Percentiles rank a stretch among this genome's conserved stretches.
These are phyloP conservation scores for Neopelma chrysocephalum DNA, from an alignment of 2,797 vertebrate species.

Conservation along the genomic window DNA sequence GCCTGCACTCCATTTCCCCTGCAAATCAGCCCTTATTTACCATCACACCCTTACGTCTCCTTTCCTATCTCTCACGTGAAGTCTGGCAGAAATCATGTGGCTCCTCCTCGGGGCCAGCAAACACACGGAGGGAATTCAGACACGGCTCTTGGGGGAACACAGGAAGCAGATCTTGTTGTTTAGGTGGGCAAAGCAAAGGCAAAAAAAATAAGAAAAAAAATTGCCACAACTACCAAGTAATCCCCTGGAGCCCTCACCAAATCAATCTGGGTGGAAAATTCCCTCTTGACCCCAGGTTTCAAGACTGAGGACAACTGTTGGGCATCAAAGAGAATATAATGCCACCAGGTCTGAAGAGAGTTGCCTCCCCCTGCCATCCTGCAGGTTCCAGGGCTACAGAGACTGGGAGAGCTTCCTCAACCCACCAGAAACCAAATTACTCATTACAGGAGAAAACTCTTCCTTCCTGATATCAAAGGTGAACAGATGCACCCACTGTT, in stretches of 20 bases:
- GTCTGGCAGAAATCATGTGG: not conserved
- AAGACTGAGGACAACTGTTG: not conserved
- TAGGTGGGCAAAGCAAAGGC: not conserved
- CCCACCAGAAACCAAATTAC: not conserved
- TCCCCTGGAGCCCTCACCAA: not conserved
- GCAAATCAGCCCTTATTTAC: not conserved
- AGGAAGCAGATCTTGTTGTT: not conserved
- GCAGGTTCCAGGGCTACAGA: not conserved
- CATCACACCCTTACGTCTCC: not conserved
- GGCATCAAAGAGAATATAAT: not conserved
- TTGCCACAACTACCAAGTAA: not conserved
- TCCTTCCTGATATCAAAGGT: not conserved
- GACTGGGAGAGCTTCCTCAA: not conserved
- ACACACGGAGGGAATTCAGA: not conserved
- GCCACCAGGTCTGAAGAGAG: not conserved
- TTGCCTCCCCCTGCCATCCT: not conserved
- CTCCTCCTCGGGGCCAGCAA: not conserved
- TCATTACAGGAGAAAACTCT: not conserved
- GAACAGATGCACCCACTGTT: not conserved
- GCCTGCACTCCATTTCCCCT: constrained; percentile 24
- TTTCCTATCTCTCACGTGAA: not conserved
- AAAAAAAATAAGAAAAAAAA: not conserved
- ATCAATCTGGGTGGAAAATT: not conserved
- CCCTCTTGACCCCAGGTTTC: not conserved
- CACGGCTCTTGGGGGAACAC: not conserved